Evolutionary conservation across 2,113 vertebrate species (phyloP), one percentile per base, ranked within the genome.

Genomic region (Nanorana parkeri): DNA sequence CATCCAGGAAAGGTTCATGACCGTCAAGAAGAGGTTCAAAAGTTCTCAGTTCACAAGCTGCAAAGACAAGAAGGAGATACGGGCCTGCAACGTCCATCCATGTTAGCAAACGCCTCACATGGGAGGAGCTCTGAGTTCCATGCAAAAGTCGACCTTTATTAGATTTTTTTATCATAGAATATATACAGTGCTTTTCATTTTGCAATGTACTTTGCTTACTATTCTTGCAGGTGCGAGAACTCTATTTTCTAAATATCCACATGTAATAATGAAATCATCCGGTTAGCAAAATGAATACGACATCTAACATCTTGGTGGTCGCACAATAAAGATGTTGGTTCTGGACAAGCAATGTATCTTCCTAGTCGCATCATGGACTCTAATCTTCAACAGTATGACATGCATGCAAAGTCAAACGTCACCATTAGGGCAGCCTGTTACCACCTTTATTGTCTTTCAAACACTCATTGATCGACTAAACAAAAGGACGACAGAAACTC

Each of bases 31-130:
- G 91, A 95, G 95, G 85, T 96, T 96, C 89, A 98, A 95, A 92
- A 95, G 92, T 55, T 89, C 94, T 83, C 96, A 97, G 90, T 92
- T 97, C 66, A 94, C 95, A 85, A 99, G 97, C 88, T 99, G 98
- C 91, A 99, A 97, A 88, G 97, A 99, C 94, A 97, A 97, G 90
- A 99, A 98, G 89, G 97, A 99, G 92, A 95, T 99, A 85, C 93
- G 97, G 74, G 98, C 98, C 1, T 99, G 98, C 85, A 98, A 96
- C 0, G 97, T 99, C 85, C 96, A 99, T 74, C 95, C 96, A 58
- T 99, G 98, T 93, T 99, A 98, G 90, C 90, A 85, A 87, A 87
- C 65, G 69, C 5, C 88, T 84, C 84, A 86, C 85, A 87, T 81
- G 85, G 87, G 91, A 89, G 86, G 88, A 90, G 89, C 90, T 93